Evolutionary conservation across 2,797 vertebrate genomes (phyloP).

Genomic region (Sorex maritimensis): DNA sequence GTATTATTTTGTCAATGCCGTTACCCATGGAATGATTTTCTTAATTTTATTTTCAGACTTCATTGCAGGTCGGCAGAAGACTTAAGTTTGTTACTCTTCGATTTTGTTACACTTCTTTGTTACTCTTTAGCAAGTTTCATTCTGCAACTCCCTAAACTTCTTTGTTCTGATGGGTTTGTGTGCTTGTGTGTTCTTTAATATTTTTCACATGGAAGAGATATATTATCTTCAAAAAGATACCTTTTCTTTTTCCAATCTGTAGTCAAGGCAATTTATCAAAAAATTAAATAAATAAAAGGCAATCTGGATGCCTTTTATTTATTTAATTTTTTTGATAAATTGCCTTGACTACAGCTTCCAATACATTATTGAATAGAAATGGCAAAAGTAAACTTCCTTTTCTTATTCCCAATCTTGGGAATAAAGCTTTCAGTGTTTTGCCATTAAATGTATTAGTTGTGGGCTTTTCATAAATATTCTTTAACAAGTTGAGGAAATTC

Average conservation of each 20-base stretch:
- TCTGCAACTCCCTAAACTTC: conserved; percentile 17
- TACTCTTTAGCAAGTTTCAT: not conserved
- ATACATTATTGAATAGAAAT: not conserved
- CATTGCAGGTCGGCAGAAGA: conserved; percentile 2
- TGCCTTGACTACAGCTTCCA: conserved; percentile 31
- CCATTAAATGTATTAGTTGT: conserved; percentile 47
- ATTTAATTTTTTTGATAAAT: conserved; percentile 24
- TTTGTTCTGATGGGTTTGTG: conserved; percentile 30
- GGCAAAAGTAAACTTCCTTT: not conserved
- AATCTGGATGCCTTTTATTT: conserved; percentile 8
- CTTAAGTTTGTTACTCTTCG: not conserved
- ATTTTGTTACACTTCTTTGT: not conserved
- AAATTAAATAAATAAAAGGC: too few species aligned
- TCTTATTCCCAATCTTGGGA: not conserved
- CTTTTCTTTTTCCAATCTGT: conserved; percentile 43
- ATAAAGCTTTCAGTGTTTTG: conserved; percentile 54
- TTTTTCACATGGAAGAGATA: not conserved
- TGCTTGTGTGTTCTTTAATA: conserved; percentile 22
- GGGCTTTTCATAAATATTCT: conserved; percentile 45
- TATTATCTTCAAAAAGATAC: conserved; percentile 23
- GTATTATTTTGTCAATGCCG: conserved; percentile 22
- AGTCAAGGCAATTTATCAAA: too few species aligned
- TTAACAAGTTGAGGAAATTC: conserved; percentile 20
- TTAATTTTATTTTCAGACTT: conserved; percentile 70
- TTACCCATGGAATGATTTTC: conserved; percentile 36